phyloP scores from a whole-genome alignment of 2,113 vertebrate species.

The Ceyx melanurus region DNA sequence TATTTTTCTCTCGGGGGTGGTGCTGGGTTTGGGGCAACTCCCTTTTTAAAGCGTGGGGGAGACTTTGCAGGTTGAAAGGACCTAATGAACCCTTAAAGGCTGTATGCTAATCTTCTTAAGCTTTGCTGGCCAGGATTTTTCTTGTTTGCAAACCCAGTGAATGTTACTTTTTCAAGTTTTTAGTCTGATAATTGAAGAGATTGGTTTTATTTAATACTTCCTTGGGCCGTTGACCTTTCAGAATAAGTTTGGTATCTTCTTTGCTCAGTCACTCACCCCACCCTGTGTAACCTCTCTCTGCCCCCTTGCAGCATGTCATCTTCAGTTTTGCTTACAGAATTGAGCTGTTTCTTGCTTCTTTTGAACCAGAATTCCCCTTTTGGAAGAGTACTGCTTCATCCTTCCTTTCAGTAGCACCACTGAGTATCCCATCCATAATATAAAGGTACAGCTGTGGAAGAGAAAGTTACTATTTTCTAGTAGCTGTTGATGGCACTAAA shows the following conservation, averaged over 20 bases:
- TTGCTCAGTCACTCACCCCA: not conserved
- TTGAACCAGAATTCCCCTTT: not conserved
- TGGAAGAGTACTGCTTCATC: not conserved
- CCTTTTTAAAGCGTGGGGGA: not conserved
- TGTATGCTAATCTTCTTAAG: slow-evolving; percentile 32
- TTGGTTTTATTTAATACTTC: slow-evolving; percentile 25
- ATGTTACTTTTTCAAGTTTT: slow-evolving; percentile 40
- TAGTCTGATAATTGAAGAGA: slow-evolving; percentile 12
- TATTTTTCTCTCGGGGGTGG: not conserved
- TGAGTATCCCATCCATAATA: not conserved
- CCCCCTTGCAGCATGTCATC: not conserved
- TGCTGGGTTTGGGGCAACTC: not conserved
- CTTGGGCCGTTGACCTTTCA: too few species aligned
- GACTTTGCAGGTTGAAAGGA: not conserved
- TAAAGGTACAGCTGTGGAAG: not conserved
- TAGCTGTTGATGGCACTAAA: not conserved
- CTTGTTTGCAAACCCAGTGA: not conserved
- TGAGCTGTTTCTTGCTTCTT: not conserved
- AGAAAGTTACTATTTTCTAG: not conserved
- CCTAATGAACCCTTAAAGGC: not conserved
- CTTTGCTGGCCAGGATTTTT: slow-evolving; percentile 14
- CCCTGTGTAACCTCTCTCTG: not conserved
- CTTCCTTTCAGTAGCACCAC: not conserved
- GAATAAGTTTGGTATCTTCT: not conserved
- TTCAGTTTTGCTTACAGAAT: not conserved